Conservation (phyloP, 53 echinoderm and acorn worm species). For the Arbacia lixula region DNA sequence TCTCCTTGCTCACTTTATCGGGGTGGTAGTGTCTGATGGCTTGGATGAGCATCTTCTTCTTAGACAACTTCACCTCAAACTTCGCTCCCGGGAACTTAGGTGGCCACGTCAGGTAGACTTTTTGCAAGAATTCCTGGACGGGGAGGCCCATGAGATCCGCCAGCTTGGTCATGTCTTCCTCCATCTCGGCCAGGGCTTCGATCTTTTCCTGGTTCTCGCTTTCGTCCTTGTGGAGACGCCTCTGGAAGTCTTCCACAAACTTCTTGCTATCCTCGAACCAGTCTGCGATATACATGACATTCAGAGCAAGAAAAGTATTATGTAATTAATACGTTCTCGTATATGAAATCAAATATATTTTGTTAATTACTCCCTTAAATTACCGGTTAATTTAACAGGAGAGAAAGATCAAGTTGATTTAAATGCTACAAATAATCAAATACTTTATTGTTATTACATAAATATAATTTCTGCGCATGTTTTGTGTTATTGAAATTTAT, state of each 20-base stretch:
- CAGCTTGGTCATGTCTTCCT: constrained; percentile 13
- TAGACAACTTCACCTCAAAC: constrained; percentile 2
- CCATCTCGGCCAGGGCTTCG: constrained; percentile 10
- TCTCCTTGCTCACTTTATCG: constrained; percentile 47
- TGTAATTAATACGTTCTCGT: no score
- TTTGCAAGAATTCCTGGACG: constrained; percentile 19
- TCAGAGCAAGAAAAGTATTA: no score
- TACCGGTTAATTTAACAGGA: no score
- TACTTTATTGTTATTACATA: no score
- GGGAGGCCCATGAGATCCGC: neutral
- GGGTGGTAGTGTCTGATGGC: constrained; percentile 57
- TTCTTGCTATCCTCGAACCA: constrained; percentile 27
- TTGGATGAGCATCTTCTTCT: constrained; percentile 41
- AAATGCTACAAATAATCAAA: no score
- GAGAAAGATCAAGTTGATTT: no score
- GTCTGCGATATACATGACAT: neutral
- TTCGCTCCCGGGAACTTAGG: constrained; percentile 27
- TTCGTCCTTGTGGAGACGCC: constrained; percentile 3
- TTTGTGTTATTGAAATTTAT: no score
- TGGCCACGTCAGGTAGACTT: constrained; percentile 43
- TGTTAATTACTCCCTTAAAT: no score
- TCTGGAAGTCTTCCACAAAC: constrained; percentile 33
- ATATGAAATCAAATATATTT: no score
- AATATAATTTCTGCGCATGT: no score
- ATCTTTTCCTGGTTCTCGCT: constrained; percentile 22